Evolutionary conservation across 1,140 invertebrate species (phyloP).

Genomic region (Penaeus vannamei): DNA sequence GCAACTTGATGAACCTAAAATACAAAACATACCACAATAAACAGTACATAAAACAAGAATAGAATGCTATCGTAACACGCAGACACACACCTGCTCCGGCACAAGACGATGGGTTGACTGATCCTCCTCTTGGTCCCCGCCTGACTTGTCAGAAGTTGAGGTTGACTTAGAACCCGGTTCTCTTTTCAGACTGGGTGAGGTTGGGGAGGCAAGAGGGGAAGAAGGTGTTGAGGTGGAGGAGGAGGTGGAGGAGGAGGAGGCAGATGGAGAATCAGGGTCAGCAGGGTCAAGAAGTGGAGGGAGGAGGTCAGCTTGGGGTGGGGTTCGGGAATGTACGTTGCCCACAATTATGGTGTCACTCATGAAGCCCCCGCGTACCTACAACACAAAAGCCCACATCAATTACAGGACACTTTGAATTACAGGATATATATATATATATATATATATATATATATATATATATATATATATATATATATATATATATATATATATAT

Average conservation of each 20-base stretch:
- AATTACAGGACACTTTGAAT: slow-evolving; percentile 19
- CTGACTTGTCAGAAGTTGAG: background rate
- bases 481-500: background rate
- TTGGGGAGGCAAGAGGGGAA: slow-evolving; percentile 20
- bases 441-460: background rate
- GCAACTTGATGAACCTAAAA: background rate
- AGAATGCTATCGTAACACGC: background rate
- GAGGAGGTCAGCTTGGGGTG: slow-evolving; percentile 44
- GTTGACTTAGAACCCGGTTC: slow-evolving; percentile 22
- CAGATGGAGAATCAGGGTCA: slow-evolving; percentile 28
- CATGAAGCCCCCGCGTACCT: slow-evolving; percentile 69
- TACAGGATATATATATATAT: background rate
- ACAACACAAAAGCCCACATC: slow-evolving; percentile 61
- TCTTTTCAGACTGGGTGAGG: slow-evolving; percentile 34
- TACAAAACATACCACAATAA: background rate
- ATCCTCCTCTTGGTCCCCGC: slow-evolving; percentile 50
- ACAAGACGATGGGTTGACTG: slow-evolving; percentile 58
- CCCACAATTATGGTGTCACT: slow-evolving; percentile 67
- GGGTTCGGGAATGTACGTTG: slow-evolving; percentile 65
- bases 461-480: background rate
- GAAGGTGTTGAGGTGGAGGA: slow-evolving; percentile 32
- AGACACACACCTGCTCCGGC: slow-evolving; percentile 54
- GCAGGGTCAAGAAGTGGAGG: slow-evolving; percentile 35
- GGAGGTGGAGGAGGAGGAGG: slow-evolving; percentile 30
- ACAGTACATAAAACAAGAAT: background rate